A percentile compares a stretch with the other conserved stretches of the same genome.
Conservation (phyloP, 2,113 vertebrate genomes). For the Baryphthengus martii region DNA sequence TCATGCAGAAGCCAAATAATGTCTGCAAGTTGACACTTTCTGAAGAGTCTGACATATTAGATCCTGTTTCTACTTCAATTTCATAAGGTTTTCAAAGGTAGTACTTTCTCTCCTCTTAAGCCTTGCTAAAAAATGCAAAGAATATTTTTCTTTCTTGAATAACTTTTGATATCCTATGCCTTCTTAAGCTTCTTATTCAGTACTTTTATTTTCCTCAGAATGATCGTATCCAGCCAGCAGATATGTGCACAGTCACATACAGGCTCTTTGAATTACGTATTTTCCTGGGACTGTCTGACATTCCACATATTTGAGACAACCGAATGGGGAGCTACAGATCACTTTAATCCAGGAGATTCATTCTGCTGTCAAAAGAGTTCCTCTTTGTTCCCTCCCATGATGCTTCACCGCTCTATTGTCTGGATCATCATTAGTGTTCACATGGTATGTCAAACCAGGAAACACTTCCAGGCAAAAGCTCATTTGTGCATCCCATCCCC, state of each 20-base stretch:
- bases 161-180: neutral
- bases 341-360: neutral
- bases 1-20: neutral
- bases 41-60: neutral
- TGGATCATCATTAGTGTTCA: neutral
- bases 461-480: neutral
- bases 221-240: neutral
- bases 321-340: neutral
- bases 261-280: neutral
- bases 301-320: neutral
- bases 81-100: neutral
- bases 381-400: neutral
- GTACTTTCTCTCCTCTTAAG: neutral
- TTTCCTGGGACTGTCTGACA: neutral
- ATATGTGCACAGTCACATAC: neutral
- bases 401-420: neutral
- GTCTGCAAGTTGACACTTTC: neutral
- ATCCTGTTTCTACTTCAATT: neutral
- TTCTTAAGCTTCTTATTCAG: neutral
- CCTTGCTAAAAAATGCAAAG: neutral
- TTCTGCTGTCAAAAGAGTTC: neutral
- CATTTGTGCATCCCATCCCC: neutral
- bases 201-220: neutral
- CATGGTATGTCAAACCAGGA: neutral
- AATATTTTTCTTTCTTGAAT: neutral